Conservation (phyloP, 2,888 invertebrate species). For the Furcula furcula region DNA sequence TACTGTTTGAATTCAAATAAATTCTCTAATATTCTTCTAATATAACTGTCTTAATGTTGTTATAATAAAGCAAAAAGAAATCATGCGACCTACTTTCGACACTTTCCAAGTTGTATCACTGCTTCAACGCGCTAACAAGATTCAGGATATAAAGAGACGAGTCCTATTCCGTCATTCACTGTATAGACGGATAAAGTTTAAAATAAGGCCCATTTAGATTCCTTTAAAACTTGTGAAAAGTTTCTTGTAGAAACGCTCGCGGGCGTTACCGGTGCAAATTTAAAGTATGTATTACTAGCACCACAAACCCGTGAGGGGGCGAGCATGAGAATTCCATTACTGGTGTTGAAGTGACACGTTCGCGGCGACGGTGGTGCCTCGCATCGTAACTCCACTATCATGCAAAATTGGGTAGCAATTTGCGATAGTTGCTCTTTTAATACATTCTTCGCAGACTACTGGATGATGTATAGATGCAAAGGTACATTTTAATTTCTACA, state of each 20-base stretch:
- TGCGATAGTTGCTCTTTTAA: conserved; percentile 6
- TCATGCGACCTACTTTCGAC: conserved; percentile 8
- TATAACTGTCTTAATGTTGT: background rate
- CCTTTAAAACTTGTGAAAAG: conserved; percentile 62
- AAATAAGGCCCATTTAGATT: conserved; percentile 64
- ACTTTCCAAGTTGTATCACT: conserved; percentile 7
- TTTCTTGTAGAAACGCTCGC: conserved; percentile 61
- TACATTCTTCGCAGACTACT: no score
- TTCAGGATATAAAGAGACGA: conserved; percentile 14
- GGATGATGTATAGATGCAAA: no score
- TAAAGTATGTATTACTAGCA: conserved; percentile 74
- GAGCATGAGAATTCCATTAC: conserved; percentile 80
- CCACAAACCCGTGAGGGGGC: conserved; percentile 65
- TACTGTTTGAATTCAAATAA: no score
- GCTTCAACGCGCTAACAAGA: conserved; percentile 13
- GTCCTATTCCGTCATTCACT: conserved; percentile 23
- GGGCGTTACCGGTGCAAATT: conserved; percentile 75
- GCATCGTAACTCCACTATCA: conserved; percentile 18
- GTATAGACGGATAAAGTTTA: conserved; percentile 44
- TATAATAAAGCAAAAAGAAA: conserved; percentile 1
- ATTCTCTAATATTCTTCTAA: background rate
- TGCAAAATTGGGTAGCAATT: conserved; percentile 16
- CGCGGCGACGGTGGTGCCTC: conserved; percentile 35
- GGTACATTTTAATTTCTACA: no score
- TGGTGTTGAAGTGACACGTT: conserved; percentile 63